phyloP scores from a whole-genome alignment of 53 echinoderm and acorn worm species.

The Apostichopus leukothele region DNA sequence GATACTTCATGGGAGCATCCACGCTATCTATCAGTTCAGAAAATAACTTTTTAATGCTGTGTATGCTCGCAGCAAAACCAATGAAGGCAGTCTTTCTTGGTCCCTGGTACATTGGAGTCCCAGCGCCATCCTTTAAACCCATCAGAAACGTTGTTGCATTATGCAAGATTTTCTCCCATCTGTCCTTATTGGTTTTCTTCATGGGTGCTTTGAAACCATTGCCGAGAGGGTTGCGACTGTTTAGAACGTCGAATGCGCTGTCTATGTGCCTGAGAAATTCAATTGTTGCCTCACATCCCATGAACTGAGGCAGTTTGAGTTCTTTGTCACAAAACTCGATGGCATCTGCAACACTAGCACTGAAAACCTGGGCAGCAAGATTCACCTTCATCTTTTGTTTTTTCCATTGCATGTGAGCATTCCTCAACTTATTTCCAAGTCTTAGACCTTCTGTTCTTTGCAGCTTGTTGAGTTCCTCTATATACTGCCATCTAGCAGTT shows the following conservation, averaged over 20 bases:
- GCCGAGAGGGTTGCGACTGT: slow-evolving; percentile 56
- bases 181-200: slow-evolving; percentile 23
- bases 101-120: slow-evolving; percentile 9
- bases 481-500: slow-evolving; percentile 38
- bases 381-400: slow-evolving; percentile 72
- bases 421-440: slow-evolving; percentile 56
- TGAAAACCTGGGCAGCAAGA: slow-evolving; percentile 59
- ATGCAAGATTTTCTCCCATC: slow-evolving; percentile 50
- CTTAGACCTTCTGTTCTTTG: slow-evolving; percentile 51
- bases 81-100: slow-evolving; percentile 45
- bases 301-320: slow-evolving; percentile 46
- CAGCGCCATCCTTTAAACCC: no score
- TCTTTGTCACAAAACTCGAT: slow-evolving; percentile 49
- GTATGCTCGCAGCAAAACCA: slow-evolving; percentile 50
- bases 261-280: slow-evolving; percentile 51
- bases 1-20: slow-evolving; percentile 46
- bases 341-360: slow-evolving; percentile 69
- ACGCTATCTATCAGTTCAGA: slow-evolving; percentile 4
- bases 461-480: slow-evolving; percentile 44
- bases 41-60: slow-evolving; percentile 30
- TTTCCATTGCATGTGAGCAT: slow-evolving; percentile 58
- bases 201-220: slow-evolving; percentile 55
- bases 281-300: slow-evolving; percentile 53
- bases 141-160: slow-evolving; percentile 31
- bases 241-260: slow-evolving; percentile 64